phyloP scores from a whole-genome alignment of 2,888 invertebrate species.

The Clunio marinus region DNA sequence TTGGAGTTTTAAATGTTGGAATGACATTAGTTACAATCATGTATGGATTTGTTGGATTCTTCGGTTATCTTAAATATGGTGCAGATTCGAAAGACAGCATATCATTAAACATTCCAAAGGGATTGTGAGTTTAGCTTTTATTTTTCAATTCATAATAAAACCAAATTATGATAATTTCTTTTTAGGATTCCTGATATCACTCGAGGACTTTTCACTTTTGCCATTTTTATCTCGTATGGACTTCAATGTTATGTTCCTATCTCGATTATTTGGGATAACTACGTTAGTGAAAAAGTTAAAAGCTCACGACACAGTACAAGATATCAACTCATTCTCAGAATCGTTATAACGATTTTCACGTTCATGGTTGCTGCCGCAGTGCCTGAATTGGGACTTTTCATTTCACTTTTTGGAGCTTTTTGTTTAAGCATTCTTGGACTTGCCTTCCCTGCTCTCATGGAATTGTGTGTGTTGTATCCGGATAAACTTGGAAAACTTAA shows the following conservation, averaged over 20 bases:
- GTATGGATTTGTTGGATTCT: conserved; percentile 74
- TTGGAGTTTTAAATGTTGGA: conserved; percentile 76
- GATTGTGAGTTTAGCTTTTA: conserved; percentile 52
- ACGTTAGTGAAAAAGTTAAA: conserved; percentile 49
- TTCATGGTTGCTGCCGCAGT: conserved; percentile 67
- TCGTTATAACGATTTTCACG: conserved; percentile 56
- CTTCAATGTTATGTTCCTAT: conserved; percentile 88
- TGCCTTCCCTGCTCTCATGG: conserved; percentile 70
- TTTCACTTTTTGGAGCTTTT: conserved; percentile 70
- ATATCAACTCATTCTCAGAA: conserved; percentile 56
- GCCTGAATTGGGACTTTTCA: conserved; percentile 68
- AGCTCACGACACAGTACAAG: conserved; percentile 49
- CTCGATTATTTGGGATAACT: conserved; percentile 65
- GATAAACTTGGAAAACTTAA: conserved; percentile 54
- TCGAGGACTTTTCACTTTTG: conserved; percentile 60
- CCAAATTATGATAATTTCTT: background rate
- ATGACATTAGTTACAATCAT: conserved; percentile 72
- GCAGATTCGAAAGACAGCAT: conserved; percentile 65
- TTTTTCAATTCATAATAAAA: background rate
- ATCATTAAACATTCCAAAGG: conserved; percentile 72
- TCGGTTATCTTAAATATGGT: conserved; percentile 81
- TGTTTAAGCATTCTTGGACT: conserved; percentile 69
- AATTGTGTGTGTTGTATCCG: conserved; percentile 68
- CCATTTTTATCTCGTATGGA: conserved; percentile 78
- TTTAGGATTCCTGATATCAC: conserved; percentile 51